Percentiles rank a stretch among this genome's conserved stretches.
Conservation (phyloP, 2,797 vertebrate species). For the Moxostoma hubbsi region DNA sequence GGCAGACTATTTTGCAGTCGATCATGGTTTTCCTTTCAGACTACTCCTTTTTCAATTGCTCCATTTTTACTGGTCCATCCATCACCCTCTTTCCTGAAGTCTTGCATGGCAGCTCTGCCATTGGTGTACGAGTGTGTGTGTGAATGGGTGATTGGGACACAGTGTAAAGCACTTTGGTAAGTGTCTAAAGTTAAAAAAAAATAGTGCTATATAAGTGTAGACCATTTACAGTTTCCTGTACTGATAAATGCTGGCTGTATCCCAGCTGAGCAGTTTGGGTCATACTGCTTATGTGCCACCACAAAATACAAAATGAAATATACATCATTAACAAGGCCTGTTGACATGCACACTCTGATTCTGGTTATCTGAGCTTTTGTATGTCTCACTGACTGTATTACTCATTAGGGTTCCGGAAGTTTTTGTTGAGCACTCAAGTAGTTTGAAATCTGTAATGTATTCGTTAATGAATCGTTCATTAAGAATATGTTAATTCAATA, state of each 20-base stretch:
- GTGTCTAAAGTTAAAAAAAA: no score
- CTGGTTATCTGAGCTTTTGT: not conserved
- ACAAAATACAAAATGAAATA: conserved; percentile 15
- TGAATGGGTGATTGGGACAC: no score
- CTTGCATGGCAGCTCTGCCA: no score
- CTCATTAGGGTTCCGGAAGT: not conserved
- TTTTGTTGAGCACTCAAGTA: not conserved
- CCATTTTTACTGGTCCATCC: conserved; percentile 1
- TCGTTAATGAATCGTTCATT: conserved; percentile 25
- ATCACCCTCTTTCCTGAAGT: not conserved
- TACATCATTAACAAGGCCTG: conserved; percentile 1
- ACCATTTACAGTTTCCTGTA: not conserved
- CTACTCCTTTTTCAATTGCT: not conserved
- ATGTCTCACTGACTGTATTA: not conserved
- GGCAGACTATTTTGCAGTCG: not conserved
- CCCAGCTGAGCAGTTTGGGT: conserved; percentile 18
- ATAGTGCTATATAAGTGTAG: no score
- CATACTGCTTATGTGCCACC: not conserved
- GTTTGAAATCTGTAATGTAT: conserved; percentile 17
- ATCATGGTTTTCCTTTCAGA: not conserved
- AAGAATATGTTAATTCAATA: conserved; percentile 11
- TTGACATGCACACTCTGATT: conserved; percentile 7
- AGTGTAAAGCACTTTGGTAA: no score
- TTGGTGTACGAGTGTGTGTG: no score
- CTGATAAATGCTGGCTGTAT: not conserved